Evolutionary conservation across 2,113 vertebrate genomes (phyloP).

Genomic region (Zapornia atra): DNA sequence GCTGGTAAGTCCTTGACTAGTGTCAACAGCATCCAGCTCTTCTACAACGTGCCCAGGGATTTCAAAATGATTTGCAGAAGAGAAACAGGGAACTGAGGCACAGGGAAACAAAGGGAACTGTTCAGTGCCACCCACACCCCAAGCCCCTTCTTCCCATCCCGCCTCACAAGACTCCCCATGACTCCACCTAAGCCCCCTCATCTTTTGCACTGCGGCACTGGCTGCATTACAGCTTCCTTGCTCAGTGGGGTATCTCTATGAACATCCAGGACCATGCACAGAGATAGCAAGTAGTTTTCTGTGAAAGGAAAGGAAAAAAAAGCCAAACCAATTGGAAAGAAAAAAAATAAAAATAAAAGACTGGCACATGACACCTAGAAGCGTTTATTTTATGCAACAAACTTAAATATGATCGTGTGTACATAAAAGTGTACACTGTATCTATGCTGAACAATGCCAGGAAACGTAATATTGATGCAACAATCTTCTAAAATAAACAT

Average conservation of each 20-base stretch:
- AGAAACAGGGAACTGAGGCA: not conserved
- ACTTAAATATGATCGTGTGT: slow-evolving; percentile 87
- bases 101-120: not conserved
- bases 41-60: not conserved
- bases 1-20: not conserved
- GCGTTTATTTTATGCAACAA: slow-evolving; percentile 92
- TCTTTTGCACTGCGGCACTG: not conserved
- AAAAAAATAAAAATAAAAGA: slow-evolving; percentile 32
- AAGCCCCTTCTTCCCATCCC: not conserved
- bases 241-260: not conserved
- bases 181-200: not conserved
- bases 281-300: not conserved
- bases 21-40: not conserved
- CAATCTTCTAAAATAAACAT: slow-evolving; percentile 79
- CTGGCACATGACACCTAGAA: slow-evolving; percentile 84
- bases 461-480: slow-evolving; percentile 79
- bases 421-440: slow-evolving; percentile 80
- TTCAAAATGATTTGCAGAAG: not conserved
- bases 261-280: not conserved
- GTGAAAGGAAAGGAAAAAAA: not conserved
- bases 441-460: slow-evolving; percentile 86
- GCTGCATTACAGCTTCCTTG: not conserved
- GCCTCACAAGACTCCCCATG: not conserved
- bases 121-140: not conserved
- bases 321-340: not conserved